Evolutionary conservation across 2,113 vertebrate genomes (phyloP).

Genomic region (Kobus ellipsiprymnus): DNA sequence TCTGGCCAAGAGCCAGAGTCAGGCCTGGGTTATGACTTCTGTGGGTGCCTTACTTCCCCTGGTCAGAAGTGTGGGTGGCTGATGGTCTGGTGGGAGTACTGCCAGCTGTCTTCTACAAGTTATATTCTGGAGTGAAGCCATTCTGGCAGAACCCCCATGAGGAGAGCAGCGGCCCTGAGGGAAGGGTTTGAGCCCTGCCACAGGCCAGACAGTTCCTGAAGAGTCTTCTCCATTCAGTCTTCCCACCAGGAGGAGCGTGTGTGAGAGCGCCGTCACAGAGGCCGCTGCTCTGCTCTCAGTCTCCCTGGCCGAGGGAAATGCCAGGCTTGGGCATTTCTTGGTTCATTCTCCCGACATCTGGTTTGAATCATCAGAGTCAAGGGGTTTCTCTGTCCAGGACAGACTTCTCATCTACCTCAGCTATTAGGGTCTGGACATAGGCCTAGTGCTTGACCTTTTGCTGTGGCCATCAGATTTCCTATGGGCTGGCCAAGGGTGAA

Average conservation of each 20-base stretch:
- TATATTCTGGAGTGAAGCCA: background rate
- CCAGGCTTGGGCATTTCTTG: background rate
- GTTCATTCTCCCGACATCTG: conserved; percentile 40
- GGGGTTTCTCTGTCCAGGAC: conserved; percentile 13
- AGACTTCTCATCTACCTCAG: conserved; percentile 5
- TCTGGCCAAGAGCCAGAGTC: conserved; percentile 4
- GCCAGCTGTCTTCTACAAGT: conserved; percentile 12
- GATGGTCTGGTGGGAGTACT: background rate
- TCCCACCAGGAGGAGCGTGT: background rate
- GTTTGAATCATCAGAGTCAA: conserved; percentile 34
- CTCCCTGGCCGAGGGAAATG: background rate
- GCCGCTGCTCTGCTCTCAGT: background rate
- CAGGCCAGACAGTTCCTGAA: background rate
- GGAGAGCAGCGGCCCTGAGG: background rate
- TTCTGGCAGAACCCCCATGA: background rate
- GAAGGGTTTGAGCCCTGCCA: background rate
- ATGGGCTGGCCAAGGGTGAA: background rate
- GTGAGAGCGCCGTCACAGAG: background rate
- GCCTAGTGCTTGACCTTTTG: background rate
- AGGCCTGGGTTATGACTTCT: background rate
- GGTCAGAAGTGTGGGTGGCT: conserved; percentile 25
- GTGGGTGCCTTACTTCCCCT: conserved; percentile 38
- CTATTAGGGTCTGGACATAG: background rate
- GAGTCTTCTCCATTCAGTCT: background rate
- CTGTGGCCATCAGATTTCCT: conserved; percentile 28